A percentile compares a stretch with the other conserved stretches of the same genome.
phyloP scores from a whole-genome alignment of 2,797 vertebrate species.

The Eulemur albifrons region DNA sequence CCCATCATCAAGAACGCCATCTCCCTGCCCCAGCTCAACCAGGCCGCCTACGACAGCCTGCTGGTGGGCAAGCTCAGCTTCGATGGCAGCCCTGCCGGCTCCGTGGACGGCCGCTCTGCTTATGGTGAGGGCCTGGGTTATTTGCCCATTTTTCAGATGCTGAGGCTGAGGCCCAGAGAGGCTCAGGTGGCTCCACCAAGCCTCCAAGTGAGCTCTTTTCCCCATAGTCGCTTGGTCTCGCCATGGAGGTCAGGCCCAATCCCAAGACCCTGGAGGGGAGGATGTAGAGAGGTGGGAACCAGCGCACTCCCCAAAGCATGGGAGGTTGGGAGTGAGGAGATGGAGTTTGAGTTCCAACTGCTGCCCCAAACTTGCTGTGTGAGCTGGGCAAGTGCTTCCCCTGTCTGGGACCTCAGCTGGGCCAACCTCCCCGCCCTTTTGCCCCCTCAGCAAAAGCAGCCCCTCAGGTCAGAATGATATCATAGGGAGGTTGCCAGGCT shows the following conservation, averaged over 20 bases:
- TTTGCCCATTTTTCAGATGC: not conserved
- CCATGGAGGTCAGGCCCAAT: not conserved
- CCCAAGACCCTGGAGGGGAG: not conserved
- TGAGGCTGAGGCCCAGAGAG: not conserved
- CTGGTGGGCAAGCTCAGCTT: constrained; percentile 86
- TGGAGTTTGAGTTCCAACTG: not conserved
- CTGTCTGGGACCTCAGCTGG: not conserved
- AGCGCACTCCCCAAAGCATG: not conserved
- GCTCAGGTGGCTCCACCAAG: not conserved
- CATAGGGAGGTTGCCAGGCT: not conserved
- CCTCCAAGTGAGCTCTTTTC: not conserved
- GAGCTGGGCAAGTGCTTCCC: not conserved
- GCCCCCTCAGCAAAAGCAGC: not conserved
- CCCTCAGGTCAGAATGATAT: not conserved
- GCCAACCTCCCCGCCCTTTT: not conserved
- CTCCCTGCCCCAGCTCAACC: constrained; percentile 94
- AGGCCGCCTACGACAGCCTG: constrained; percentile 82
- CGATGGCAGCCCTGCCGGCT: constrained; percentile 85
- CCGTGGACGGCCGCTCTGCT: constrained; percentile 86
- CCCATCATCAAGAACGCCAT: constrained; percentile 97
- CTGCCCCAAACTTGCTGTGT: not conserved
- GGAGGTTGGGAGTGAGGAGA: not conserved
- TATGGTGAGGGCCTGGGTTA: constrained; percentile 87
- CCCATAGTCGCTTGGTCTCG: not conserved
- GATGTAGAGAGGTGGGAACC: not conserved